Base-by-base conservation (phyloP, 2,888 invertebrate genomes). In the Operophtera brumata region DNA sequence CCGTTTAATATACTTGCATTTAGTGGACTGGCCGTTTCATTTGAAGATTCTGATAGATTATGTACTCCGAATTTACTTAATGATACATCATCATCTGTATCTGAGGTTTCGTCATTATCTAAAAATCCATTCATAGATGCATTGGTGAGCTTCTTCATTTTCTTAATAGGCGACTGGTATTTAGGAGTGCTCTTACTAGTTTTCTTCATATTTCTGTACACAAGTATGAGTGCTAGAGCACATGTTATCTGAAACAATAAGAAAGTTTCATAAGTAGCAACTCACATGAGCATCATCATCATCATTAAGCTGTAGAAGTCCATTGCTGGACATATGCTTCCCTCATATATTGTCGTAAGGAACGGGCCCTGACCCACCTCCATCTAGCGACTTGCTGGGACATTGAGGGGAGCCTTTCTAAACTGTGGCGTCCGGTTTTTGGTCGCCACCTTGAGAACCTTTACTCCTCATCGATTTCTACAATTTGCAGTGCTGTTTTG, bases 1-100 rank as follows among this genome's bases (percentile, higher is more conserved):
- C 89, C 88, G 51, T 75, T 86, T 12, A 76, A 69, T 53, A 83
- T 64, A 58, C 75, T 84, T 37, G 71, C 68, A 60, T 78, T 86
- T 10, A 80, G 53, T 1, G 74, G 73, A 54, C 72, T 78, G 0
- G 68, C 46, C 37, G 79, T 83, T 48, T 86, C 88, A 61, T 78
- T 82, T 3, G 88, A 88, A 3, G 88, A 88, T 50, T 84, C 84
- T 0, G 88, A 78, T 40, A 82, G 77, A 60, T 82, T 85, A 57
- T 86, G 82, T 54, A 90, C 62, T 26, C 90, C 89, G 63, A 84
- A 89, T 74, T 88, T 87, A 65, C 84, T 81, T 0, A 90, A 66
- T 26, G 89, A 89, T 9, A 90, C 88, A 67, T 90, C 89, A 63
- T 89, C 87, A 62, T 88, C 89, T 2, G 87, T 86, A 47, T 90